Percentiles rank a stretch among this genome's conserved stretches.
Evolutionary conservation across 2,888 invertebrate species (phyloP).

Genomic region (Lycocerus yunnanus): DNA sequence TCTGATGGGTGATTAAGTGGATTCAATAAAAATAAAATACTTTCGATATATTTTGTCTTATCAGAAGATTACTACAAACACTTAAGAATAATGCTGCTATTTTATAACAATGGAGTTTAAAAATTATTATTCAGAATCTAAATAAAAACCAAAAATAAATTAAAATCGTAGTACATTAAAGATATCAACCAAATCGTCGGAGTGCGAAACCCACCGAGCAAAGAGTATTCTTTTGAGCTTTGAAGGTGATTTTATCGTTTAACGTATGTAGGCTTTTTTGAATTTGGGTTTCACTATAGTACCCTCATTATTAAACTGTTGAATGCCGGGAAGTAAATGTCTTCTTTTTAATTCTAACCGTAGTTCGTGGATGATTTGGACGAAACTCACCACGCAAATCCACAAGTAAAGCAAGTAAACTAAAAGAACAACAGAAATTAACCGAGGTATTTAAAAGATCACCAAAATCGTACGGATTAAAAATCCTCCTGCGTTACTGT

Average conservation of each 20-base stretch:
- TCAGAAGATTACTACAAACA: neutral
- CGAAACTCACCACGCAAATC: slow-evolving; percentile 5
- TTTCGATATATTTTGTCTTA: neutral
- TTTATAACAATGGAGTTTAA: neutral
- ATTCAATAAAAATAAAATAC: neutral
- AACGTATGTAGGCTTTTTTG: neutral
- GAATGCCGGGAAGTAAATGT: neutral
- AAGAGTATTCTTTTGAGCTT: neutral
- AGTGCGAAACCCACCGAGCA: neutral
- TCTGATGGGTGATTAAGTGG: neutral
- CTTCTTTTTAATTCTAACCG: neutral
- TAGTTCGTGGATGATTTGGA: neutral
- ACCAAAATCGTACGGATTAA: slow-evolving; percentile 10
- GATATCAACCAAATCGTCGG: neutral
- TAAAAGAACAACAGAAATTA: neutral
- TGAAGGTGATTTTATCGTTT: neutral
- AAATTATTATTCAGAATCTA: neutral
- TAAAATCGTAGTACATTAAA: neutral
- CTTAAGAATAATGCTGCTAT: neutral
- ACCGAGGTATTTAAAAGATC: neutral
- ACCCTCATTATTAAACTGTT: neutral
- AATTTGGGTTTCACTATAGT: neutral
- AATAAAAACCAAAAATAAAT: neutral
- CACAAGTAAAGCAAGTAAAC: neutral
- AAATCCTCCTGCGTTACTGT: slow-evolving; percentile 24